Base-by-base conservation (phyloP, 2,113 vertebrate genomes). In the Mesitornis unicolor region DNA sequence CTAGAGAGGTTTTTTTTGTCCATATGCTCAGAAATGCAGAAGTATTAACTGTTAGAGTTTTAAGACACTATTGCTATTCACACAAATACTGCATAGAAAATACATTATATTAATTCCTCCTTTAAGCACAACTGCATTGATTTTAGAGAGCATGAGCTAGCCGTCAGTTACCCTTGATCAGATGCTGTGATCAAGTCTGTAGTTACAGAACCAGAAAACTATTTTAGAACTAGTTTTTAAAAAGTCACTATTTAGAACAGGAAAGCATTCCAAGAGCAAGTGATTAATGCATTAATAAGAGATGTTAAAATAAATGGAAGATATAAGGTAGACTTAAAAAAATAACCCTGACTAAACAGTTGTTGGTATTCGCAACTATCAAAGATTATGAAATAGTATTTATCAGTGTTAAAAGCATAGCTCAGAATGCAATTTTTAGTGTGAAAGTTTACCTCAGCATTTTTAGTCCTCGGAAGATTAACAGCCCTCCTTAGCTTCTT, bases 401-500 rank as follows among this genome's bases (percentile, higher is more conserved):
- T 38, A 43, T 42, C 48, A 69, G 19, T 19, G 26, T 74, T 86
- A 40, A 75, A 80, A 56, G 17, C 25, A 61, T 11, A 91, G 5
- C 26, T 40, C 57, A 75, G 43, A 61, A 70, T 3, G 15, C 16
- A 82, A 29, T 47, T 80, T 38, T 50, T 4, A 90, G 18, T 6
- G 15, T 48, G n/a, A 51, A 85, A 73, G 28, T 68, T 97, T 96
- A 99, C 99, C 98, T 99, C 98, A 48, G 98, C 96, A 54, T 98
- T 98, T 94, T 97, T 98, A 48, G 96, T 99, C 95, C 98, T 97
- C 50, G 99, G 98, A 50, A 99, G 98, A 90, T 99, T 99, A 88
- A 98, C 98, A 14, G 98, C 98, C 95, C 99, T 99, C 81, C 98
- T 98, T 42, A 99, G 98, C 93, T 98, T 99, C 97, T 99, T 99